phyloP scores from a whole-genome alignment of 2,888 invertebrate genomes.

The Adelphocoris suturalis region DNA sequence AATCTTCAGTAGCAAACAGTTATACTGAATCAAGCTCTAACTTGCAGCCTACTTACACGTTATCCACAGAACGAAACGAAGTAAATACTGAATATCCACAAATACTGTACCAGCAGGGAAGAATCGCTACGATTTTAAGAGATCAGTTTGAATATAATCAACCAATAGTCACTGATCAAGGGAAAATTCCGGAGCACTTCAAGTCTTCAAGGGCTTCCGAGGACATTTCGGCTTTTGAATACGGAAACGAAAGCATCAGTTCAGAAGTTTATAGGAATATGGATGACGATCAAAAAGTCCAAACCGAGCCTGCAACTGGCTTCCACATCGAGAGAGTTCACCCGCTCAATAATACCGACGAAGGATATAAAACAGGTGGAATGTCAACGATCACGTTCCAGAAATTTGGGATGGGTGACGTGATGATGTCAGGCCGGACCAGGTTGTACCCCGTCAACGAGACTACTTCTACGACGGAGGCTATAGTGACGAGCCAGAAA shows the following conservation, averaged over 20 bases:
- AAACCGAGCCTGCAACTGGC: background rate
- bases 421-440: slow-evolving; percentile 24
- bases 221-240: background rate
- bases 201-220: slow-evolving; percentile 55
- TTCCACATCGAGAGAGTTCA: background rate
- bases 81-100: slow-evolving; percentile 37
- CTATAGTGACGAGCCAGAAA: background rate
- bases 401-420: slow-evolving; percentile 54
- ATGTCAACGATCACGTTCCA: slow-evolving; percentile 27
- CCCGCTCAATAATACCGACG: slow-evolving; percentile 19
- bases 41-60: background rate
- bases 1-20: background rate
- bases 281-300: background rate
- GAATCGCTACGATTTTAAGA: slow-evolving; percentile 1
- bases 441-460: slow-evolving; percentile 53
- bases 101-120: slow-evolving; percentile 55
- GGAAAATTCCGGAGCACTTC: slow-evolving; percentile 52
- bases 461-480: background rate
- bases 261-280: background rate
- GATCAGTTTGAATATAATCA: background rate
- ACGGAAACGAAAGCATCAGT: slow-evolving; percentile 9
- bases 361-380: background rate
- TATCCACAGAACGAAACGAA: slow-evolving; percentile 32
- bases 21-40: background rate
- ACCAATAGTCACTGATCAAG: background rate